Percentiles rank a stretch among this genome's conserved stretches.
Conservation (phyloP, 2,888 invertebrate genomes). For the Hydrotaea cyrtoneurina region DNA sequence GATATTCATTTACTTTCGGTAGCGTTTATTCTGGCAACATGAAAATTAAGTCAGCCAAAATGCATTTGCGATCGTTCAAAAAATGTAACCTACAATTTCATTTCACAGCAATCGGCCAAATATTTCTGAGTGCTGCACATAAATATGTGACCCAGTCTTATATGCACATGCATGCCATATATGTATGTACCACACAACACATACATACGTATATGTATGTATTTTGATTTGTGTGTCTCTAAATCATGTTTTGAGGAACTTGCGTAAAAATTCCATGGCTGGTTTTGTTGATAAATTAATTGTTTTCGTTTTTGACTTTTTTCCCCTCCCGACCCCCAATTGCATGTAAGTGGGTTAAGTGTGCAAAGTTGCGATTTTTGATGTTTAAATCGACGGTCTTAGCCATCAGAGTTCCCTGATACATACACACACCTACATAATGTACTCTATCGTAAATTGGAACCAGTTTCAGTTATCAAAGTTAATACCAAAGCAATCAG, state of each 20-base stretch:
- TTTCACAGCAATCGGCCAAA: too few species aligned
- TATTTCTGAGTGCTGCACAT: too few species aligned
- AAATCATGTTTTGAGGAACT: background rate
- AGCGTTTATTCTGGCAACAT: too few species aligned
- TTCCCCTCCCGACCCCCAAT: background rate
- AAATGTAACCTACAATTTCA: too few species aligned
- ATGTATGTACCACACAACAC: too few species aligned
- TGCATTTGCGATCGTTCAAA: too few species aligned
- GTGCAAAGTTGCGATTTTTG: conserved; percentile 20
- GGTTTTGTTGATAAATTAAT: conserved; percentile 6
- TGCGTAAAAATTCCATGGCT: background rate
- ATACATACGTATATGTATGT: too few species aligned
- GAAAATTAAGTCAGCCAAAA: too few species aligned
- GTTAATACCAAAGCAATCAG: background rate
- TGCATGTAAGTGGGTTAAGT: conserved; percentile 51
- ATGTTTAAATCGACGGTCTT: conserved; percentile 35
- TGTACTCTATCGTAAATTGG: background rate
- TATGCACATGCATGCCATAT: too few species aligned
- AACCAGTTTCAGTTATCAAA: conserved; percentile 23
- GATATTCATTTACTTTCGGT: too few species aligned
- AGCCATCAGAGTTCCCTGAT: background rate
- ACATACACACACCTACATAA: conserved; percentile 13
- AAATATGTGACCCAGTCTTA: too few species aligned
- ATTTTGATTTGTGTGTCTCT: too few species aligned
- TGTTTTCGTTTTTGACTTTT: conserved; percentile 1